A percentile compares a stretch with the other conserved stretches of the same genome.
Conservation (phyloP, 2,888 invertebrate genomes). For the Dynastes hyllus region DNA sequence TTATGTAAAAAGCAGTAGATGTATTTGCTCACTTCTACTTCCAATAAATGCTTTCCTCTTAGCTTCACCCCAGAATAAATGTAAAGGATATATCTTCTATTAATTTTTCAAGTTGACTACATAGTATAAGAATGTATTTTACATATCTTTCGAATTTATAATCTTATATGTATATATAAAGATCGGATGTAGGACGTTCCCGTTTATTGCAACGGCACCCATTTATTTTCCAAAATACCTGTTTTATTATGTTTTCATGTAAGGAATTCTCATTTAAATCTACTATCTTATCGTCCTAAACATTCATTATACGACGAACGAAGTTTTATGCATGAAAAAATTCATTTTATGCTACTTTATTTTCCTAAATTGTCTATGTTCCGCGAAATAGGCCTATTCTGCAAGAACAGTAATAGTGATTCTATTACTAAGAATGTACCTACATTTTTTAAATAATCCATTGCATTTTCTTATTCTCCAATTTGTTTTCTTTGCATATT, state of each 20-base stretch:
- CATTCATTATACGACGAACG: background rate
- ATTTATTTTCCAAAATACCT: conserved; percentile 33
- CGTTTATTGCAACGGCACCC: conserved; percentile 18
- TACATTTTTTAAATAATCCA: no score
- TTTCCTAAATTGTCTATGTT: no score
- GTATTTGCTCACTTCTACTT: no score
- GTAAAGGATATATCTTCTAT: background rate
- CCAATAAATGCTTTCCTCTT: no score
- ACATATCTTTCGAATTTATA: conserved; percentile 1
- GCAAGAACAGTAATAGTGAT: no score
- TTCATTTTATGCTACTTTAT: background rate
- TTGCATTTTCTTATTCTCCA: no score
- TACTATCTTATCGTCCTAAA: conserved; percentile 3
- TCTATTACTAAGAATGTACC: no score
- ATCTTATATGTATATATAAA: background rate
- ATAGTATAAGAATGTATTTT: background rate
- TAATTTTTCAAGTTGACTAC: no score
- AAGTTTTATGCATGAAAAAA: background rate
- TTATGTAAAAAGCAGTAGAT: no score
- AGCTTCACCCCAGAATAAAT: no score
- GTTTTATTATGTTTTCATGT: conserved; percentile 5
- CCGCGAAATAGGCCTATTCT: no score
- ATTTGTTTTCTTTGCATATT: no score
- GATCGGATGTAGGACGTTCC: background rate
- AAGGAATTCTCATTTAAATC: background rate